Conservation (phyloP, 2,113 vertebrate species). For the Pogonocichla stellata region DNA sequence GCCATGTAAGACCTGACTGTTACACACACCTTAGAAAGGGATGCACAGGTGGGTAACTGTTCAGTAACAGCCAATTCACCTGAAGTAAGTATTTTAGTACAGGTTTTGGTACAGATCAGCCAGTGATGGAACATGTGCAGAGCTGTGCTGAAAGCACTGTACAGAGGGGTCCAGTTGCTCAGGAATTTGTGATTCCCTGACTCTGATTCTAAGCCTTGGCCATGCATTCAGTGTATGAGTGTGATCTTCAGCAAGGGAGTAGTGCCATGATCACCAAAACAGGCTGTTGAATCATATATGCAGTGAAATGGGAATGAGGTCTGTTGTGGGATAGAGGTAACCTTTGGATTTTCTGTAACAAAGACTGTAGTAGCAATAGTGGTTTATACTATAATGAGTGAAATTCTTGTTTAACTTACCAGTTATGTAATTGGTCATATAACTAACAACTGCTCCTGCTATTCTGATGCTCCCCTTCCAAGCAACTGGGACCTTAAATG, state of each 20-base stretch:
- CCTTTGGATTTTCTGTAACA: not conserved
- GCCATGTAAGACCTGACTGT: not conserved
- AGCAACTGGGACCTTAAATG: not conserved
- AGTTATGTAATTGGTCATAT: not conserved
- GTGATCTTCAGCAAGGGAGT: not conserved
- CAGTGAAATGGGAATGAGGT: not conserved
- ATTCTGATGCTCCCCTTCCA: not conserved
- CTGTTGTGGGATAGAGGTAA: not conserved
- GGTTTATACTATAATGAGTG: not conserved
- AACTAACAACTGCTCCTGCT: not conserved
- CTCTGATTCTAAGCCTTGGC: not conserved
- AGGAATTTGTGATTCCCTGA: not conserved
- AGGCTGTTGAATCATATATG: not conserved
- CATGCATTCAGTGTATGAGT: accelerated
- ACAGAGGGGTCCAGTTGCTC: not conserved
- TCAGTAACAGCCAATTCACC: not conserved
- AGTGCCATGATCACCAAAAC: not conserved
- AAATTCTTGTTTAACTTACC: not conserved
- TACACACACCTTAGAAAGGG: not conserved
- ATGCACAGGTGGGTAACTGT: not conserved
- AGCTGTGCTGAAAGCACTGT: not conserved
- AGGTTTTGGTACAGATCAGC: not conserved
- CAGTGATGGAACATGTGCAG: not conserved
- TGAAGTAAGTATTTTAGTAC: not conserved
- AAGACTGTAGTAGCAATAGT: not conserved